Evolutionary conservation across 2,797 vertebrate genomes (phyloP), one percentile per base, ranked within the genome.

Genomic region (Cossypha dichroa): DNA sequence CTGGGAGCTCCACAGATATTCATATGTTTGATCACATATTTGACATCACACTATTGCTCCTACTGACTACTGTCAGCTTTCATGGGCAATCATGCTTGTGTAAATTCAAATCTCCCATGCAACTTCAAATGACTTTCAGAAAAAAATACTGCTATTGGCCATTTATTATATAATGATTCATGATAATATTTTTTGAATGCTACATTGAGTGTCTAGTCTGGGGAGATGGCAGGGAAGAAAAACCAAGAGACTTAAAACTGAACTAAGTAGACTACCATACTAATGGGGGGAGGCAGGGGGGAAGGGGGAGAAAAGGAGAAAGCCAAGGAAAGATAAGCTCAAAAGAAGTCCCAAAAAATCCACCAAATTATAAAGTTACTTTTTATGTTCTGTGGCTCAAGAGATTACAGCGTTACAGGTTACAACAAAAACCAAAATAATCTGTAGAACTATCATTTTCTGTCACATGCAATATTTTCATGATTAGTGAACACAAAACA

Each of bases 41-140:
- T 95, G 90, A 94, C 87, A 96, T 93, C 94, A 85, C 87, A 85
- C 87, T 80, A 94, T 90, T 91, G 95, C 91, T 93, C 76, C 96
- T 85, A 94, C 93, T 78, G 94, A 91, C 93, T 95, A 90, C 91
- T 91, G 87, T 78, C 94, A 95, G 90, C 75, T 93, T 85, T 75
- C 52, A 90, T 28, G 34, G 38, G 56, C 93, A 74, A 58, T 93
- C 87, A 38, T 15, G 49, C 91, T 83, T 94, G 54, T 70, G 74
- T 56, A 90, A 94, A 93, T 67, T 90, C 93, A 80, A 78, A 23
- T 54, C 25, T 63, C 89, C 91, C 87, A 72, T 46, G 43, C 68
- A 90, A 80, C 54, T 93, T 94, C 75, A 94, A 78, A 91, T 48
- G 28, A 62, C 73, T 93, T 91, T 38, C 58, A 68, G 75, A 90